These are phyloP conservation scores for Zaprionus africanus DNA, from an alignment of 1,140 invertebrate genomes.

Conservation along the genomic window DNA sequence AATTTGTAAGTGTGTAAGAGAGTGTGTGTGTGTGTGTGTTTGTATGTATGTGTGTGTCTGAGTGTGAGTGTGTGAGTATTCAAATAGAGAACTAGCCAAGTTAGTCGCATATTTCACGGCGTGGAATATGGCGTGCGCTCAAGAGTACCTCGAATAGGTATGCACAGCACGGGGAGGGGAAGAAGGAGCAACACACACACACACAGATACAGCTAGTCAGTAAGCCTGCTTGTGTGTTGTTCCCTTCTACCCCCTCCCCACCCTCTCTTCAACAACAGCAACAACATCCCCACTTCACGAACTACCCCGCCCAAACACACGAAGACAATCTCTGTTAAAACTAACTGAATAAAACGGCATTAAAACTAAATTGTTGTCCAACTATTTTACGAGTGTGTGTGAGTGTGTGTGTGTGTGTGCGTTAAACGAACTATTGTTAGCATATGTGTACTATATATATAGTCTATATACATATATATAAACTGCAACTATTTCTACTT, in stretches of 20 bases:
- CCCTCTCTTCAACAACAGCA: background rate
- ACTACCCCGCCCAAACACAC: conserved; percentile 35
- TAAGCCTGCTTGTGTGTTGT: conserved; percentile 9
- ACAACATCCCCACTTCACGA: background rate
- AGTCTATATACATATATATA: conserved; percentile 11
- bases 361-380: conserved; percentile 22
- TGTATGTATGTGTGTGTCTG: conserved; percentile 36
- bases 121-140: conserved; percentile 64
- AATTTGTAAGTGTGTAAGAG: conserved; percentile 45
- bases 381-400: conserved; percentile 16
- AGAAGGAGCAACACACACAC: conserved; percentile 8
- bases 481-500: conserved; percentile 47
- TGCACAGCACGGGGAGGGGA: conserved; percentile 13
- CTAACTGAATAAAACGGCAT: conserved; percentile 5
- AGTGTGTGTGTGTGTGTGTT: conserved; percentile 38
- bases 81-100: conserved; percentile 16
- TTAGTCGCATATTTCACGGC: conserved; percentile 34
- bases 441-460: background rate
- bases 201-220: conserved; percentile 17
- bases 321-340: conserved; percentile 69
- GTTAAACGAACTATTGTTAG: conserved; percentile 35
- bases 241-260: conserved; percentile 10
- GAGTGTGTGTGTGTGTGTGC: conserved; percentile 12
- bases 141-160: conserved; percentile 60
- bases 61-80: conserved; percentile 13